Evolutionary conservation across 2,888 invertebrate species (phyloP).

Genomic region (Brenthis ino): DNA sequence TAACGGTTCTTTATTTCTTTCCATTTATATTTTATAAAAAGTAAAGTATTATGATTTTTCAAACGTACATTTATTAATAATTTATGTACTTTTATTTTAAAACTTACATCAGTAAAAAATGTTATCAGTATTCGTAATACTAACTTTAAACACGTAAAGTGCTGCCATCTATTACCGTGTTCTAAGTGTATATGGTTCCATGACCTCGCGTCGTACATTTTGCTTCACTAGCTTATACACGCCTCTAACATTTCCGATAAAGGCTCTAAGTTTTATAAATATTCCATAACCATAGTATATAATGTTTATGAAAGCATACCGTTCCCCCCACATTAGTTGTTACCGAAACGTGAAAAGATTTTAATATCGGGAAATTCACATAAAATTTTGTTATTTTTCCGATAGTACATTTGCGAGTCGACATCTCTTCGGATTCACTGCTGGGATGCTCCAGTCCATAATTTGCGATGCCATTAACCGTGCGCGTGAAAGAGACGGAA

Average conservation of each 20-base stretch:
- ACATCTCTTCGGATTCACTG: constrained; percentile 36
- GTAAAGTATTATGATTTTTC: too few species aligned
- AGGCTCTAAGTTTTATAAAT: constrained; percentile 15
- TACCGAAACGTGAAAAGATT: constrained; percentile 54
- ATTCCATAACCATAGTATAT: constrained; percentile 4
- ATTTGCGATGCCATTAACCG: constrained; percentile 74
- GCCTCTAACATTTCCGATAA: constrained; percentile 2
- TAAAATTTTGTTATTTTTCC: constrained; percentile 74
- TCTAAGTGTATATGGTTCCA: neutral
- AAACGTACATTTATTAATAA: too few species aligned
- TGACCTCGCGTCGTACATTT: constrained; percentile 5
- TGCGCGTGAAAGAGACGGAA: constrained; percentile 62
- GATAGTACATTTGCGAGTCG: constrained; percentile 37
- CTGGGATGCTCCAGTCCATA: constrained; percentile 35
- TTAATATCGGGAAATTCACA: constrained; percentile 56
- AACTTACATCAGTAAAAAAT: neutral
- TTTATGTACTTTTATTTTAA: neutral
- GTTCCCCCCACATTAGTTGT: constrained; percentile 34
- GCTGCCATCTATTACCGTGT: constrained; percentile 10
- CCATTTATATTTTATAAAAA: too few species aligned
- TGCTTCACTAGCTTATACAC: constrained; percentile 11
- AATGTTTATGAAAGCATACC: constrained; percentile 15
- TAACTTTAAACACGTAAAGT: neutral
- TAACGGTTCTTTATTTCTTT: too few species aligned
- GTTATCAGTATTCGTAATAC: neutral